phyloP scores from a whole-genome alignment of 1,140 invertebrate genomes.

The Conus ventricosus region DNA sequence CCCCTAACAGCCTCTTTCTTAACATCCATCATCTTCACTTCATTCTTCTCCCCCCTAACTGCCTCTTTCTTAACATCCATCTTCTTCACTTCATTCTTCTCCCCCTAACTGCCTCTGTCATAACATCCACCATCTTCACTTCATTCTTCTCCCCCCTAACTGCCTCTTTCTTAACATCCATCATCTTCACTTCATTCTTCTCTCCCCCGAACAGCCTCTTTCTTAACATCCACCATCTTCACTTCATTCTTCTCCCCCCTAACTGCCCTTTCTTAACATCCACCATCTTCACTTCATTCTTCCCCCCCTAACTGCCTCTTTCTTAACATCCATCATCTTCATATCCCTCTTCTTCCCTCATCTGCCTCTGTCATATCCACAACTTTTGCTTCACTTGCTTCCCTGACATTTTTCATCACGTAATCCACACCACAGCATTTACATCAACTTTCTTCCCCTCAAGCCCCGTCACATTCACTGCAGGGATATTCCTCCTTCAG shows the following conservation, averaged over 20 bases:
- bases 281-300: not conserved
- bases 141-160: not conserved
- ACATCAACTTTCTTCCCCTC: too few species aligned
- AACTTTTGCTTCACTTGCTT: too few species aligned
- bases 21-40: not conserved
- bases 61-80: not conserved
- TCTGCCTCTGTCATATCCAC: not conserved
- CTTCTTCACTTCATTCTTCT: constrained; percentile 80
- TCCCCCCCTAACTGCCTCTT: not conserved
- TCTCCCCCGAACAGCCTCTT: not conserved
- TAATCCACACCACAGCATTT: too few species aligned
- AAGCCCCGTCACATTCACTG: too few species aligned
- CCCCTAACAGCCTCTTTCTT: not conserved
- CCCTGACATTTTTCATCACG: too few species aligned
- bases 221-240: constrained; percentile 90
- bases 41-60: not conserved
- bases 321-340: not conserved
- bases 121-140: not conserved
- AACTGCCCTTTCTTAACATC: constrained; percentile 52
- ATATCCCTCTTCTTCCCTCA: not conserved
- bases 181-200: not conserved
- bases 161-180: not conserved
- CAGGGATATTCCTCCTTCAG: too few species aligned
- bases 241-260: constrained; percentile 74
- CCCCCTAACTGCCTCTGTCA: constrained; percentile 59